Evolutionary conservation across 2,888 invertebrate species (phyloP).

Genomic region (Eupeodes luniger): DNA sequence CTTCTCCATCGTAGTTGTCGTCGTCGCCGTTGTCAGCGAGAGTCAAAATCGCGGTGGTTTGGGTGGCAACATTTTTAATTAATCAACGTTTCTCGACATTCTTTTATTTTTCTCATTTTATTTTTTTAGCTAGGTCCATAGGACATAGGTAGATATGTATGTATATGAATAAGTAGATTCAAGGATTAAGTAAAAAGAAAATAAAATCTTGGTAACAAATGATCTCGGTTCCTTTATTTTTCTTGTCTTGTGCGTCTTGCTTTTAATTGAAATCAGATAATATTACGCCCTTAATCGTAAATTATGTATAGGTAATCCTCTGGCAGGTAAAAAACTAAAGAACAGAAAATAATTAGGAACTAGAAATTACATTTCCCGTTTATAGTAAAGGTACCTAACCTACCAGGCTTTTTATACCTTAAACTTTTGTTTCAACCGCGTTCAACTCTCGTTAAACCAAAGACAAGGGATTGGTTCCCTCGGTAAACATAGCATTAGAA

Average conservation of each 20-base stretch:
- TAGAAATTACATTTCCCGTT: slow-evolving; percentile 56
- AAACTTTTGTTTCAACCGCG: background rate
- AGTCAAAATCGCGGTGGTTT: slow-evolving; percentile 53
- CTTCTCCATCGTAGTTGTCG: slow-evolving; percentile 34
- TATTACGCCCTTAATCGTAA: slow-evolving; percentile 44
- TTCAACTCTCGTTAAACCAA: background rate
- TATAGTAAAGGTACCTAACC: background rate
- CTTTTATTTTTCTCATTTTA: slow-evolving; percentile 18
- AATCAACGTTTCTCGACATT: slow-evolving; percentile 61
- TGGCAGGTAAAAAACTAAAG: slow-evolving; percentile 19
- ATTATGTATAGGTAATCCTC: slow-evolving; percentile 52
- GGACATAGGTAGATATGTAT: too few species aligned
- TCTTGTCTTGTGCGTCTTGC: slow-evolving; percentile 33
- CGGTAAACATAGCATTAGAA: background rate
- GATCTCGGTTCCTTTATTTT: slow-evolving; percentile 27
- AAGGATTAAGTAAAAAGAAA: background rate
- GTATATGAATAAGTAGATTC: slow-evolving; percentile 41
- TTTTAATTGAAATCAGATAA: slow-evolving; percentile 58
- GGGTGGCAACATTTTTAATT: slow-evolving; percentile 74
- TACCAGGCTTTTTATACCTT: background rate
- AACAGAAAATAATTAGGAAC: slow-evolving; percentile 68
- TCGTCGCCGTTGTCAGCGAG: slow-evolving; percentile 22
- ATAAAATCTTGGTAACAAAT: slow-evolving; percentile 38
- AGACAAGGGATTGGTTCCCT: slow-evolving; percentile 33
- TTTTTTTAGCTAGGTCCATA: background rate